These are phyloP conservation scores for Sympetrum striolatum DNA, from an alignment of 2,888 invertebrate species.

Conservation along the genomic window DNA sequence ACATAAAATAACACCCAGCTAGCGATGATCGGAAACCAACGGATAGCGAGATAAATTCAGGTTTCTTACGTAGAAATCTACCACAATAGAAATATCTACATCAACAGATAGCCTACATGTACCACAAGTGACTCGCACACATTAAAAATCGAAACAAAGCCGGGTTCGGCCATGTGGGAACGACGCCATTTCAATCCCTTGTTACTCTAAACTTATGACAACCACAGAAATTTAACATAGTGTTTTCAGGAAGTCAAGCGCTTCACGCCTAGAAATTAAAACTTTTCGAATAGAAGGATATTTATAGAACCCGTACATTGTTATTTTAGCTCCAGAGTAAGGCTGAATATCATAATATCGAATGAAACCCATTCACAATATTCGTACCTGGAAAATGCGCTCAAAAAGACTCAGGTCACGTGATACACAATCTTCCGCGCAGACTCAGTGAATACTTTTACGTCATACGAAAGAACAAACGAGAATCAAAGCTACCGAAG, in stretches of 20 bases:
- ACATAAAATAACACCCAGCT: slow-evolving; percentile 35
- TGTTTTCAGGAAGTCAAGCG: slow-evolving; percentile 19
- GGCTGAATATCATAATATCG: background rate
- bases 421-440: slow-evolving; percentile 59
- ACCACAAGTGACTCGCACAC: background rate
- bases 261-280: background rate
- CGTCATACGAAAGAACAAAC: slow-evolving; percentile 27
- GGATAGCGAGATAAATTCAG: background rate
- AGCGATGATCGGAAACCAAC: background rate
- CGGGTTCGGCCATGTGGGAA: slow-evolving; percentile 67
- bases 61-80: background rate
- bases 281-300: background rate
- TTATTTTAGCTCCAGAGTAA: slow-evolving; percentile 5
- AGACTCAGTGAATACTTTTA: slow-evolving; percentile 42
- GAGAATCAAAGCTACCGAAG: background rate
- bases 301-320: slow-evolving; percentile 16
- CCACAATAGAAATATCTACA: background rate
- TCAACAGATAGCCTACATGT: background rate
- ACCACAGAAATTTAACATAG: slow-evolving; percentile 54
- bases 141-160: slow-evolving; percentile 48
- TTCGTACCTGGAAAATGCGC: slow-evolving; percentile 74
- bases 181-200: slow-evolving; percentile 77
- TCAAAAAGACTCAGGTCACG: slow-evolving; percentile 74
- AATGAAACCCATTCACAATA: slow-evolving; percentile 53
- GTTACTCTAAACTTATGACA: slow-evolving; percentile 71